These are phyloP conservation scores for Meda fulgida DNA, from an alignment of 2,797 vertebrate genomes.

Conservation along the genomic window DNA sequence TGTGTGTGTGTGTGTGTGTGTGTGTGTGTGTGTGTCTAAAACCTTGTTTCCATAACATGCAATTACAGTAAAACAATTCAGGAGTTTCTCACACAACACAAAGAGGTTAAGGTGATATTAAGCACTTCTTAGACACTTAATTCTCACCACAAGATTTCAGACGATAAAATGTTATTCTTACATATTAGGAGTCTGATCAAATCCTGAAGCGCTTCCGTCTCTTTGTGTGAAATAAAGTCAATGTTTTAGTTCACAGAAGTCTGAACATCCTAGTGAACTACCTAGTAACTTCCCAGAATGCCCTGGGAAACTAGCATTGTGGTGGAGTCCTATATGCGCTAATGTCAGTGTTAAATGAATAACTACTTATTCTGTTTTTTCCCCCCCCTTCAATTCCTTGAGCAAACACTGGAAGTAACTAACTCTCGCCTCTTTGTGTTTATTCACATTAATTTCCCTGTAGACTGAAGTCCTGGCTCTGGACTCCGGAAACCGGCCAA, in stretches of 20 bases:
- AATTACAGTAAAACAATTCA: neutral
- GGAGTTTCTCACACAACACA: neutral
- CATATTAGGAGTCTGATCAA: neutral
- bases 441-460: conserved; percentile 35
- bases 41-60: neutral
- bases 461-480: conserved; percentile 32
- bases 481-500: conserved; percentile 22
- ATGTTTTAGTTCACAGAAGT: too few species aligned
- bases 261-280: too few species aligned
- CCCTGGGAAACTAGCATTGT: too few species aligned
- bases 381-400: conserved; percentile 31
- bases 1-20: neutral
- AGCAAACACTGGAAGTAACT: conserved; percentile 37
- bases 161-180: neutral
- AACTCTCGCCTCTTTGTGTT: neutral
- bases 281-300: too few species aligned
- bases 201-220: neutral
- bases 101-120: neutral
- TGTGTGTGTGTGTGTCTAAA: neutral
- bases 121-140: neutral
- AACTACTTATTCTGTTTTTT: neutral
- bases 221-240: too few species aligned
- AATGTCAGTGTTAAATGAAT: neutral
- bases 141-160: neutral
- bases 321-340: too few species aligned